Conservation (phyloP, 2,888 invertebrate species). For the Heliconius ismenius region DNA sequence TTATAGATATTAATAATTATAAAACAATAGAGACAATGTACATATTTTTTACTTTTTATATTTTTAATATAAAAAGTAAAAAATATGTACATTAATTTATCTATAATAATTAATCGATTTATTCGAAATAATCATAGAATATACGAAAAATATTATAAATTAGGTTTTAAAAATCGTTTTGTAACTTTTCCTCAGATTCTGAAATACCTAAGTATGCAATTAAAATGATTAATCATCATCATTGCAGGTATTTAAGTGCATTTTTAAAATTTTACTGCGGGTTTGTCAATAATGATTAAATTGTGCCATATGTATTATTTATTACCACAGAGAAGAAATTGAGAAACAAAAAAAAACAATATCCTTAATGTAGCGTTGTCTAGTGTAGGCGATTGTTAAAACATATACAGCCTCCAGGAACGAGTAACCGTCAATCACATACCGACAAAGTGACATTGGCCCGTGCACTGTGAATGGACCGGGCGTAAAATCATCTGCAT, state of each 20-base stretch:
- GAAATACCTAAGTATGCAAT: slow-evolving; percentile 2
- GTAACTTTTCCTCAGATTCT: neutral
- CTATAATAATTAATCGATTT: neutral
- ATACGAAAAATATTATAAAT: neutral
- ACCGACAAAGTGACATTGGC: slow-evolving; percentile 53
- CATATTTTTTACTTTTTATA: too few relatives aligned
- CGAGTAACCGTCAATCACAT: slow-evolving; percentile 46
- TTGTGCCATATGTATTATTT: neutral
- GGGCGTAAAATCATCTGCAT: slow-evolving; percentile 46
- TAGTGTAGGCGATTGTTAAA: slow-evolving; percentile 12
- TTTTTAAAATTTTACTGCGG: neutral
- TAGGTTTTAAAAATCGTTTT: neutral
- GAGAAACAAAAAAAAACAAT: neutral
- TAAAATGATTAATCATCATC: neutral
- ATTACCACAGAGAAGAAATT: neutral
- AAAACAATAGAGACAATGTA: neutral
- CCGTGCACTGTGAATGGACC: slow-evolving; percentile 46
- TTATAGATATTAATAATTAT: neutral
- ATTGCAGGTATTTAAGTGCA: neutral
- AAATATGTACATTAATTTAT: neutral
- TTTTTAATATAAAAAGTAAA: neutral
- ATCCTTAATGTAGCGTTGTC: neutral
- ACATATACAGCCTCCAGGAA: slow-evolving; percentile 20
- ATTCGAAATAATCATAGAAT: neutral
- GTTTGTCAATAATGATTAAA: slow-evolving; percentile 9